Evolutionary conservation across 1,140 invertebrate genomes (phyloP), one percentile per base, ranked within the genome.

Genomic region (Musca vetustissima): DNA sequence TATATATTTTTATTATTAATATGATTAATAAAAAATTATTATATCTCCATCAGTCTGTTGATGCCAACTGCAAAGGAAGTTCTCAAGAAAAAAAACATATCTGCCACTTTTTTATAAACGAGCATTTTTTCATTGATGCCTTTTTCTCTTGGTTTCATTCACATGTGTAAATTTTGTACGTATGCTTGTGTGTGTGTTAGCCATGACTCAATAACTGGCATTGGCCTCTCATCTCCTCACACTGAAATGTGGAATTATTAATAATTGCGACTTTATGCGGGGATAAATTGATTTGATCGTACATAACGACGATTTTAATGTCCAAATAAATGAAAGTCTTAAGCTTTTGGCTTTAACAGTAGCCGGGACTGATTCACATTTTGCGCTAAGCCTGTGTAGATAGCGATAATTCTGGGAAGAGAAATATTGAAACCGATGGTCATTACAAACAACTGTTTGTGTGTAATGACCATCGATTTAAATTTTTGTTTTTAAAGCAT

Each of bases 241-340:
- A 28, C 28, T 24, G 13, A 55, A 59, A 6, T n/a, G 2, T 0
- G n/a, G n/a, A n/a, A 15, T 19, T 28, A 11, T 59, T 59, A 28
- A n/a, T 32, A 32, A 19, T 25, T 59, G 17, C 9, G 24, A 19
- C n/a, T 19, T 61, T 61, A 36, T 61, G 2, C 9, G 57, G 28
- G 28, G 11, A 61, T 61, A 61, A 61, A 61, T 61, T 61, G 57
- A 21, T 61, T 61, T 61, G 57, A 61, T 61, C 36, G 57, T 43
- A 21, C 9, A 43, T 43, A 43, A 43, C 19, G 57, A 28, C 43
- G 57, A 28, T 61, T 61, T 61, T 61, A 43, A 36, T 61, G 57
- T 61, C 57, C 22, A 61, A 59, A 59, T 59, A 59, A n/a, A 59
- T 13, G 55, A 28, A 59, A 59, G 55, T 32, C 32, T 59, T 59